A percentile compares a stretch with the other conserved stretches of the same genome.
phyloP scores from a whole-genome alignment of 2,888 invertebrate genomes.

The Merodon equestris region DNA sequence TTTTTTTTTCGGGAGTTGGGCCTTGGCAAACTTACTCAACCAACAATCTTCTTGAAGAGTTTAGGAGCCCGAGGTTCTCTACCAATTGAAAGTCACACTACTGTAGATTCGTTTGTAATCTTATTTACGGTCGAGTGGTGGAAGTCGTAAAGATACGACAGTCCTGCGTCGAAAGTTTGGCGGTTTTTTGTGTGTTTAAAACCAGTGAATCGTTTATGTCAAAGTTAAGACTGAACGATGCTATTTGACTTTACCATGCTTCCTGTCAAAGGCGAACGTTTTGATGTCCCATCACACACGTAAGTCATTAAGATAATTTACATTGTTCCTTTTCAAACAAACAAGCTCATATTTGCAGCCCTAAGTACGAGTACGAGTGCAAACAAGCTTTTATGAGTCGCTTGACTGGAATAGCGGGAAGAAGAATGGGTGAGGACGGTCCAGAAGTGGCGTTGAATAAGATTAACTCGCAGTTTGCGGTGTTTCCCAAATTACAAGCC shows the following conservation, averaged over 20 bases:
- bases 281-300: background rate
- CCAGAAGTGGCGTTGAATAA: conserved; percentile 32
- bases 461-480: conserved; percentile 53
- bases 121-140: conserved; percentile 53
- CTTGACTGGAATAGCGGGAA: background rate
- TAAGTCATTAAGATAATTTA: background rate
- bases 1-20: no score
- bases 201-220: no score
- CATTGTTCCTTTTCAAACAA: background rate
- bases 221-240: no score
- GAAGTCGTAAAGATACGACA: conserved; percentile 15
- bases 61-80: background rate
- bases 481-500: conserved; percentile 35
- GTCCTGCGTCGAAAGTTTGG: conserved; percentile 12
- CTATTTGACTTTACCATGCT: background rate
- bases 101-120: conserved; percentile 36
- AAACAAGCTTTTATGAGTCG: background rate
- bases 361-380: background rate
- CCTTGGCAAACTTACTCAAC: background rate
- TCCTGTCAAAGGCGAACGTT: background rate
- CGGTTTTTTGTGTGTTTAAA: background rate
- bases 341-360: background rate
- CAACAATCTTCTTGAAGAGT: conserved; percentile 30
- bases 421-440: background rate
- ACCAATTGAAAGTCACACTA: conserved; percentile 24